phyloP scores from a whole-genome alignment of 2,797 vertebrate genomes.

The Lophotriccus pileatus region DNA sequence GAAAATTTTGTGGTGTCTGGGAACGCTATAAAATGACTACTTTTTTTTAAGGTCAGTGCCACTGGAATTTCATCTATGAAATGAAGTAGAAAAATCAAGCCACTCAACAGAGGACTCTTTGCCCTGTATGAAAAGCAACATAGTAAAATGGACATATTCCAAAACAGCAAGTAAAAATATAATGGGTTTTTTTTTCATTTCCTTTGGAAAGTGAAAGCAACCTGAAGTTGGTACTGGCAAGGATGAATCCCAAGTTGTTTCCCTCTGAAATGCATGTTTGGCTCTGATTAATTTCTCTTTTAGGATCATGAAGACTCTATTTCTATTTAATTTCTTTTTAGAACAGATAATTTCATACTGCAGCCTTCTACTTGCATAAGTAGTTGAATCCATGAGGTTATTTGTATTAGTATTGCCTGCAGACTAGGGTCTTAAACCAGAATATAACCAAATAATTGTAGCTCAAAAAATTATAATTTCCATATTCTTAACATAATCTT shows the following conservation, averaged over 20 bases:
- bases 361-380: neutral
- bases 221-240: neutral
- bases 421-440: neutral
- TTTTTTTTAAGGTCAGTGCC: neutral
- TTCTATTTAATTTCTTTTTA: neutral
- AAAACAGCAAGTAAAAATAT: neutral
- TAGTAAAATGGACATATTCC: neutral
- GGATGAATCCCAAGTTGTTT: neutral
- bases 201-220: neutral
- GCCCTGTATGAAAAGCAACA: neutral
- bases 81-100: neutral
- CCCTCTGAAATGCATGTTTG: neutral
- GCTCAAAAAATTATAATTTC: neutral
- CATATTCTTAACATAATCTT: neutral
- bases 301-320: neutral
- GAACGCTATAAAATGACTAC: neutral
- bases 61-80: neutral
- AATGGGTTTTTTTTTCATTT: fast-evolving
- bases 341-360: neutral
- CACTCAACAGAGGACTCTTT: neutral
- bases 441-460: neutral
- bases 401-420: neutral
- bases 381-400: neutral
- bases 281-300: neutral
- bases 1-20: neutral